phyloP scores from a whole-genome alignment of 2,113 vertebrate species.

The Hypanus sabinus region DNA sequence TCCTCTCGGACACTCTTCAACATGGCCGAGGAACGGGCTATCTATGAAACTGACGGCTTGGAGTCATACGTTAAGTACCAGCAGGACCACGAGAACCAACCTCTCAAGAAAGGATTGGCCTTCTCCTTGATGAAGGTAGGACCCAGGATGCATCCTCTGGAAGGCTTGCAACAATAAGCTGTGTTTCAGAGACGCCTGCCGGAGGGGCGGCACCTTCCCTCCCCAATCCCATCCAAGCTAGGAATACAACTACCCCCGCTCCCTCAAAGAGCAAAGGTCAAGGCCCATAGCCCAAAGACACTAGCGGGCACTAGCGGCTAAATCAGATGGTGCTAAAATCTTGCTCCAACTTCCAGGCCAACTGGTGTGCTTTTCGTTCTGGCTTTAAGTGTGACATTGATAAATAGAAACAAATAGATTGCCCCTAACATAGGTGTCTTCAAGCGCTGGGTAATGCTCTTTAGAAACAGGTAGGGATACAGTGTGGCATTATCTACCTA shows the following conservation, averaged over 20 bases:
- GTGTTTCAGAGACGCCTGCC: too few relatives aligned
- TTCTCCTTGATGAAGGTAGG: slow-evolving; percentile 23
- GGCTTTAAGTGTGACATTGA: neutral
- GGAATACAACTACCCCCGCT: too few relatives aligned
- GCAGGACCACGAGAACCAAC: slow-evolving; percentile 22
- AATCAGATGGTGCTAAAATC: neutral
- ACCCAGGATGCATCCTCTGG: too few relatives aligned
- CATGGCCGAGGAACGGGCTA: slow-evolving; percentile 18
- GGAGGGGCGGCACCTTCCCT: too few relatives aligned
- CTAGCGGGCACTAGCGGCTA: too few relatives aligned
- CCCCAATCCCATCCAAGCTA: too few relatives aligned
- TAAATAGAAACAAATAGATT: neutral
- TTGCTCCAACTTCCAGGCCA: neutral
- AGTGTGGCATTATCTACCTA: neutral
- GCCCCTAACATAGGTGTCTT: neutral
- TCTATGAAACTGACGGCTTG: slow-evolving; percentile 16
- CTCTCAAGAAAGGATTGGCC: slow-evolving; percentile 24
- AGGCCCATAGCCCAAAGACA: too few relatives aligned
- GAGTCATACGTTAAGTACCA: slow-evolving; percentile 27
- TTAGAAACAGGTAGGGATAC: neutral
- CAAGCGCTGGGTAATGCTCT: neutral
- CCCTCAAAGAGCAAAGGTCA: too few relatives aligned
- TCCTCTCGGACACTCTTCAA: slow-evolving; percentile 31
- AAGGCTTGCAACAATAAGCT: too few relatives aligned
- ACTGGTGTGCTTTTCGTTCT: neutral